Conservation (phyloP, 64 coral and sea anemone genomes). For the Anthopleura sola region DNA sequence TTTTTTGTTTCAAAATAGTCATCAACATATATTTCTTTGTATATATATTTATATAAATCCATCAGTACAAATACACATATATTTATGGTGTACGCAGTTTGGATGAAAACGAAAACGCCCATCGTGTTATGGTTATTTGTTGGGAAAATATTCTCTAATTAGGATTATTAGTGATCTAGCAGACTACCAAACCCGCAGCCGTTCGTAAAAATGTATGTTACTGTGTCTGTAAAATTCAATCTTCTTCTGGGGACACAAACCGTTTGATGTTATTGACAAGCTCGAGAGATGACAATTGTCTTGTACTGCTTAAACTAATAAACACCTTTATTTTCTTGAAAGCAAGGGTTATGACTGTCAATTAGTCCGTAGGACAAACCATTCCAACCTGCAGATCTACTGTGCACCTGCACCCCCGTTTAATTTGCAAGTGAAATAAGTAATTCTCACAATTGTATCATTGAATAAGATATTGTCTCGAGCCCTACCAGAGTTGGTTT, state of each 20-base stretch:
- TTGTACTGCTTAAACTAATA: constrained; percentile 13
- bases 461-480: constrained; percentile 18
- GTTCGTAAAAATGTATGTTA: background rate
- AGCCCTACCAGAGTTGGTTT: background rate
- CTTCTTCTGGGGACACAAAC: background rate
- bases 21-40: background rate
- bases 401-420: constrained; percentile 10
- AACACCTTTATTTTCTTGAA: constrained; percentile 18
- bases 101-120: background rate
- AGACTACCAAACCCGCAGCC: background rate
- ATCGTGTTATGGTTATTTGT: background rate
- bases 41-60: background rate
- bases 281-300: constrained; percentile 12
- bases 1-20: background rate
- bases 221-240: background rate
- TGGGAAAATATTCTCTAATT: background rate
- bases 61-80: no score
- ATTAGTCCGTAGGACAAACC: background rate
- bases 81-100: no score
- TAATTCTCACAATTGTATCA: background rate
- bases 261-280: background rate
- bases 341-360: background rate
- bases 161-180: background rate
- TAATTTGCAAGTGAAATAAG: constrained; percentile 21
- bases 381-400: constrained; percentile 3